Conservation (phyloP, 2,888 invertebrate genomes). For the Ypsolopha scabrella region DNA sequence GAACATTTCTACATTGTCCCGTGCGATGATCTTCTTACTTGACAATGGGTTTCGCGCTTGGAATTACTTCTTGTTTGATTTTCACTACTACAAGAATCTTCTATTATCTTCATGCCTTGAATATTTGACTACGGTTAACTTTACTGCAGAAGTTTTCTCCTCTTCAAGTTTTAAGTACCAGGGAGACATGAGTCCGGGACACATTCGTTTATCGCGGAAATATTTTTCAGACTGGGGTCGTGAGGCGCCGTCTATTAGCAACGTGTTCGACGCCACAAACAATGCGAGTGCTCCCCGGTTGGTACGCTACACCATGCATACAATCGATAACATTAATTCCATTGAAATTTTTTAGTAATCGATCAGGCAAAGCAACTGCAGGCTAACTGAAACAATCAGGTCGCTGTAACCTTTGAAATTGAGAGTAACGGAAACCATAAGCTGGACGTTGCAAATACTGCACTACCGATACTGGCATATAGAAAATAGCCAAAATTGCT, state of each 20-base stretch:
- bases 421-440: neutral
- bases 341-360: constrained; percentile 18
- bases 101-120: neutral
- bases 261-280: constrained; percentile 57
- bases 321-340: constrained; percentile 42
- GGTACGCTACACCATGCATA: constrained; percentile 44
- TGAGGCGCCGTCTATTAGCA: constrained; percentile 42
- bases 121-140: neutral
- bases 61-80: neutral
- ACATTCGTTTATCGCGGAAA: constrained; percentile 47
- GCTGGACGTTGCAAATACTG: too few species aligned
- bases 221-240: constrained; percentile 38
- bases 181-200: constrained; percentile 28
- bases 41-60: neutral
- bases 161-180: constrained; percentile 6
- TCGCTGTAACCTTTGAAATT: constrained; percentile 17
- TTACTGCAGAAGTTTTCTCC: neutral
- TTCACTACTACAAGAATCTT: neutral
- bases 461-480: too few species aligned
- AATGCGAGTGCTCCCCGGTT: constrained; percentile 63
- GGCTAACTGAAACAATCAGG: constrained; percentile 21
- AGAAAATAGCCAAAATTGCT: neutral
- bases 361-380: constrained; percentile 13
- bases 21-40: constrained; percentile 8
- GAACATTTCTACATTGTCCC: constrained; percentile 61